phyloP scores from a whole-genome alignment of 1,140 invertebrate species.

The Oppia nitens region DNA sequence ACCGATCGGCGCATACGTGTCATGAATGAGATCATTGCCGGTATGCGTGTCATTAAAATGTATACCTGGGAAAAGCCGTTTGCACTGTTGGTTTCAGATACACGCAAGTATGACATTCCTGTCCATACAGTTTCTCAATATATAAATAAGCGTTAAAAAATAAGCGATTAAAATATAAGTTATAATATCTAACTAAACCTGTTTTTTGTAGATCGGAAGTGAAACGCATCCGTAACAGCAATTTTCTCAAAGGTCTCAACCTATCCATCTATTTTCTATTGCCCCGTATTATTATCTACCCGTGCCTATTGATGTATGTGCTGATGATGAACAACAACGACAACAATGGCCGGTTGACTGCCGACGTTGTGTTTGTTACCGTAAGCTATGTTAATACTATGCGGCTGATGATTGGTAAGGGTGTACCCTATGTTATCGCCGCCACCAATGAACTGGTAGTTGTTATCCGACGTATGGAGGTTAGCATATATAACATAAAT shows the following conservation, averaged over 20 bases:
- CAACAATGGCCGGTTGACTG: constrained; percentile 41
- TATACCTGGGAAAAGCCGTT: no score
- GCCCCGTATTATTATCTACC: constrained; percentile 50
- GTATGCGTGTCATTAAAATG: no score
- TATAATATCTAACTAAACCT: constrained; percentile 40
- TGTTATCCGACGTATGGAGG: constrained; percentile 39
- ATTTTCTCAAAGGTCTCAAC: constrained; percentile 48
- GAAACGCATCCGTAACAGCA: constrained; percentile 40
- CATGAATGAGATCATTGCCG: constrained; percentile 80
- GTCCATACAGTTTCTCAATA: background rate
- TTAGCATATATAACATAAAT: background rate
- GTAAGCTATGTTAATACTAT: constrained; percentile 50
- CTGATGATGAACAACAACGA: constrained; percentile 43
- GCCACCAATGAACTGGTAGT: constrained; percentile 31
- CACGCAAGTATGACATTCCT: constrained; percentile 29
- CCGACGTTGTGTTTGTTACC: constrained; percentile 55
- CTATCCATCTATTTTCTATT: constrained; percentile 24
- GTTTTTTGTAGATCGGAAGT: constrained; percentile 37
- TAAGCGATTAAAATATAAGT: constrained; percentile 31
- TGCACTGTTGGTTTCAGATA: constrained; percentile 31
- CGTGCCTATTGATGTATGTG: constrained; percentile 48
- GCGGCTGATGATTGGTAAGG: constrained; percentile 43
- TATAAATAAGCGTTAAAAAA: background rate
- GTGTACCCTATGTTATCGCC: constrained; percentile 49
- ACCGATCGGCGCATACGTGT: constrained; percentile 67